phyloP scores from a whole-genome alignment of 2,113 vertebrate species.

The human (Homo sapiens) region DNA sequence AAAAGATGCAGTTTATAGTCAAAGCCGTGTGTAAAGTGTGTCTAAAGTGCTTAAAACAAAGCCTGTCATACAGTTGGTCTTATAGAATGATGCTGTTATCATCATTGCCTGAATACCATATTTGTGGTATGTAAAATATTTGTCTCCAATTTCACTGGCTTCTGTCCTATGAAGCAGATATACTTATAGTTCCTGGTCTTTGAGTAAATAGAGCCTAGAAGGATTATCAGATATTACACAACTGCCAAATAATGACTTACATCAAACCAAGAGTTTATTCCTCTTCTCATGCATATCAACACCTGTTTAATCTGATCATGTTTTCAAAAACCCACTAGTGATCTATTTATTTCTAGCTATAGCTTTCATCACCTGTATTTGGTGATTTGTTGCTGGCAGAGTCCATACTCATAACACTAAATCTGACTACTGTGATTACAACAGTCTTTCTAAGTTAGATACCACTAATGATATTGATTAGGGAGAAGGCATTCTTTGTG shows the following conservation, averaged over 20 bases:
- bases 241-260: neutral
- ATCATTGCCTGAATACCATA: neutral
- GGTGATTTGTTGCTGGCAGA: neutral
- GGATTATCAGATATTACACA: neutral
- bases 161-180: neutral
- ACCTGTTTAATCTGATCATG: conserved; percentile 20
- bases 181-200: neutral
- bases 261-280: conserved; percentile 12
- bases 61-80: neutral
- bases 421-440: neutral
- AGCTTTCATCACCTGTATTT: neutral
- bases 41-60: neutral
- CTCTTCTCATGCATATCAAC: conserved; percentile 29
- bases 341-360: neutral
- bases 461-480: neutral
- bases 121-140: neutral
- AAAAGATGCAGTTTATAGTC: neutral
- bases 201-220: neutral
- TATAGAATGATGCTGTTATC: neutral
- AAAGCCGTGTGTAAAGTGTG: neutral
- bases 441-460: neutral
- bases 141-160: neutral
- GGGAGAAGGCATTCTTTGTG: neutral
- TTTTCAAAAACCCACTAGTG: neutral
- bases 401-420: neutral